Percentiles rank a stretch among this genome's conserved stretches.
Conservation (phyloP, 2,113 vertebrate species). For the Brachyhypopomus occidentalis region DNA sequence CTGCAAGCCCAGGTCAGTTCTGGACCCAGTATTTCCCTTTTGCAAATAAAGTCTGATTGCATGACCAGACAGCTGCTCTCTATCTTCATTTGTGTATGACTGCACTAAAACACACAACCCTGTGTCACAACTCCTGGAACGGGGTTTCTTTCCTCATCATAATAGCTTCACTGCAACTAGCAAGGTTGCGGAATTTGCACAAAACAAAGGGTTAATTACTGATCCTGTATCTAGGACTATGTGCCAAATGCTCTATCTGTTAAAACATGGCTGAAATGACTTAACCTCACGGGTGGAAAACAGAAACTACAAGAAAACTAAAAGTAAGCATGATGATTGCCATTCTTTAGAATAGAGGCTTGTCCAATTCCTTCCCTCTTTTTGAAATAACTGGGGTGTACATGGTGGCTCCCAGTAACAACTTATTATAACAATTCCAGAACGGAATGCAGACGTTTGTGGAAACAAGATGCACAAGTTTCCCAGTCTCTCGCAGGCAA, state of each 20-base stretch:
- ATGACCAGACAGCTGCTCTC: slow-evolving; percentile 58
- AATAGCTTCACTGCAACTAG: neutral
- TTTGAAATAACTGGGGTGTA: slow-evolving; percentile 47
- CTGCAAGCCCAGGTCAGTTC: slow-evolving; percentile 61
- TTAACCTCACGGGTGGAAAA: neutral
- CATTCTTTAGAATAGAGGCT: neutral
- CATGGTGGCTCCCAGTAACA: slow-evolving; percentile 55
- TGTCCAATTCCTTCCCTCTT: slow-evolving; percentile 28
- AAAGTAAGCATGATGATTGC: neutral
- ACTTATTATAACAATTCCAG: slow-evolving; percentile 64
- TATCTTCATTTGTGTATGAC: slow-evolving; percentile 53
- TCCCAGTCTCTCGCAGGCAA: slow-evolving; percentile 56
- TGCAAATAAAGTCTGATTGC: slow-evolving; percentile 55
- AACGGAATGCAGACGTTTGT: slow-evolving; percentile 64
- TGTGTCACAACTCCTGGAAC: neutral
- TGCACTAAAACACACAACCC: slow-evolving; percentile 32
- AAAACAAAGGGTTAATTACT: neutral
- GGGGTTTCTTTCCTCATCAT: slow-evolving; percentile 15
- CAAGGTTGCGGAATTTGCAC: neutral
- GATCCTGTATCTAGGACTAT: slow-evolving; percentile 14
- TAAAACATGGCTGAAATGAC: too few relatives aligned
- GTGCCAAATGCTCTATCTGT: neutral
- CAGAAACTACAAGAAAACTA: slow-evolving; percentile 4
- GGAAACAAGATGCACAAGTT: slow-evolving; percentile 62
- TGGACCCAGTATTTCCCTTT: slow-evolving; percentile 59